Evolutionary conservation across 2,888 invertebrate genomes (phyloP).

Genomic region (Lasioglossum zephyrum): DNA sequence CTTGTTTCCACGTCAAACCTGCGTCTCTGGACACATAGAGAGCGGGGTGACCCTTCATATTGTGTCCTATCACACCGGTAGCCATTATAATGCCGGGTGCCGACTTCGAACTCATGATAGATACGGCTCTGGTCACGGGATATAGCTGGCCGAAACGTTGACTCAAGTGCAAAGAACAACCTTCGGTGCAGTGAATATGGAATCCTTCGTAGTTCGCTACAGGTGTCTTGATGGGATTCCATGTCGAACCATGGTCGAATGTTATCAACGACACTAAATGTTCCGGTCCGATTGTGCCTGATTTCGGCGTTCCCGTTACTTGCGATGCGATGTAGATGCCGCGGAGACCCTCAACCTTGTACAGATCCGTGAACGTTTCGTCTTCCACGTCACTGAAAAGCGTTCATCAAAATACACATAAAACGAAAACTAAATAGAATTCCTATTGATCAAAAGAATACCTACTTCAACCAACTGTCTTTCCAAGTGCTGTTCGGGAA

Average conservation of each 20-base stretch:
- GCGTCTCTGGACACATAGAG: constrained; percentile 93
- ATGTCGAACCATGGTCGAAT: constrained; percentile 94
- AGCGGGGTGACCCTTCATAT: constrained; percentile 92
- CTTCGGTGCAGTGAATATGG: constrained; percentile 88
- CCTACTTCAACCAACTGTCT: constrained; percentile 93
- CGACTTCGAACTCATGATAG: constrained; percentile 93
- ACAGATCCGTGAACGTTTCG: constrained; percentile 94
- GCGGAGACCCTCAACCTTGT: constrained; percentile 93
- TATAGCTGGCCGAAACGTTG: constrained; percentile 94
- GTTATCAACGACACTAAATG: constrained; percentile 92
- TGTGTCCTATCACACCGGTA: constrained; percentile 92
- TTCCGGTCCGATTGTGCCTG: constrained; percentile 88
- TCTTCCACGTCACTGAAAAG: constrained; percentile 89
- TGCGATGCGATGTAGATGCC: constrained; percentile 96
- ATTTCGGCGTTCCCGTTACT: constrained; percentile 86
- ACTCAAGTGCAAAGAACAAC: constrained; percentile 94
- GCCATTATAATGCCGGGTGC: constrained; percentile 96
- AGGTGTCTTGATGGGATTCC: constrained; percentile 91
- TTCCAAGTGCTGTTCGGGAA: constrained; percentile 93
- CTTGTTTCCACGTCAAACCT: constrained; percentile 92
- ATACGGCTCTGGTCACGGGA: constrained; percentile 91
- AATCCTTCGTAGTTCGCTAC: constrained; percentile 89
- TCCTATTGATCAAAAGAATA: constrained; percentile 48
- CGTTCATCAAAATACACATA: neutral
- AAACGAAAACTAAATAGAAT: neutral